Conservation (phyloP, 2,797 vertebrate genomes). For the Ciconia nigra region DNA sequence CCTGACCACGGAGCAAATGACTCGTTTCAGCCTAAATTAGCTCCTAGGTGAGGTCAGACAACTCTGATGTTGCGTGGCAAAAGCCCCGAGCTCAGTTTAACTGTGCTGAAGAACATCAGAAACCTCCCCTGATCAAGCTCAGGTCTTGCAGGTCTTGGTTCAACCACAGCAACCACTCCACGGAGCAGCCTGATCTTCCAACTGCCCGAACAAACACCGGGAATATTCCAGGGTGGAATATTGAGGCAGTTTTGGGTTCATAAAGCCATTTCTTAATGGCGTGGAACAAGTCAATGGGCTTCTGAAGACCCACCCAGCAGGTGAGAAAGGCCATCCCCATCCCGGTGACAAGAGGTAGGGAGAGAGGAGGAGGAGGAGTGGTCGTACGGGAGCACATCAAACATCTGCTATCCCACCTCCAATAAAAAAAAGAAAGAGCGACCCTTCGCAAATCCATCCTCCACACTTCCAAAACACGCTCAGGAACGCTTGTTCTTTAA, state of each 20-base stretch:
- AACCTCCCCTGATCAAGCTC: too few relatives aligned
- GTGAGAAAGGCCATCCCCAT: neutral
- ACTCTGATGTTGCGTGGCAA: fast-evolving
- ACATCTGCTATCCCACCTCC: neutral
- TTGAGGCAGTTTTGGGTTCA: neutral
- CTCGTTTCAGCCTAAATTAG: neutral
- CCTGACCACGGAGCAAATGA: neutral
- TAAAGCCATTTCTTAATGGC: fast-evolving
- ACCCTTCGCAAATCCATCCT: neutral
- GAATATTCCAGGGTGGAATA: neutral
- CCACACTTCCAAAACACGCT: fast-evolving
- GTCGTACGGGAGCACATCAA: fast-evolving
- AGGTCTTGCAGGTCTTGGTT: neutral
- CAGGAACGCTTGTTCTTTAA: neutral
- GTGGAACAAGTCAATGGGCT: neutral
- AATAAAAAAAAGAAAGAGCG: neutral
- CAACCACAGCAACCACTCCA: neutral
- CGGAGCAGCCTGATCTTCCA: fast-evolving
- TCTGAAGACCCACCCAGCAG: neutral
- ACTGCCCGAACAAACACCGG: fast-evolving
- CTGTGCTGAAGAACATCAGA: neutral
- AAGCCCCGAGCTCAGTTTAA: fast-evolving
- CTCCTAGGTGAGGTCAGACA: neutral
- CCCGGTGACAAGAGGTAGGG: fast-evolving
- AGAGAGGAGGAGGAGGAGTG: neutral